phyloP scores from a whole-genome alignment of 2,888 invertebrate genomes.

The Callosobruchus maculatus region DNA sequence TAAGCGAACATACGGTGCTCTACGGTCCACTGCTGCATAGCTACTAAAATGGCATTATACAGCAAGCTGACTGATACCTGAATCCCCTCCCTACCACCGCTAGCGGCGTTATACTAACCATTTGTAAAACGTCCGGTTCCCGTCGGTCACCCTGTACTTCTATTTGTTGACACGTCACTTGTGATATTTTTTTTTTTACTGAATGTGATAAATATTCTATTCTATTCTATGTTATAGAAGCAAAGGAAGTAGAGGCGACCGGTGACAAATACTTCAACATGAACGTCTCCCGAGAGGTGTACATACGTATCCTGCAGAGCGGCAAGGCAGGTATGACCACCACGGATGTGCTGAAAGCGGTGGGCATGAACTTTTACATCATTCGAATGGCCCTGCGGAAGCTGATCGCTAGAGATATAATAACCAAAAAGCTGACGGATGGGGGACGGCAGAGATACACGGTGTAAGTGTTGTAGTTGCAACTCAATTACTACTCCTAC shows the following conservation, averaged over 20 bases:
- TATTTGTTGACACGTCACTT: too few relatives aligned
- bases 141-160: too few relatives aligned
- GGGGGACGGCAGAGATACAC: conserved; percentile 33
- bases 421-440: conserved; percentile 32
- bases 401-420: conserved; percentile 26
- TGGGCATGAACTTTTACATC: conserved; percentile 33
- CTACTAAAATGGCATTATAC: too few relatives aligned
- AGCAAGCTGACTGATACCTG: too few relatives aligned
- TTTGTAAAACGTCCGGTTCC: too few relatives aligned
- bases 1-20: too few relatives aligned
- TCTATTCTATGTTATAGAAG: not conserved
- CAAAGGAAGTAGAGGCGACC: conserved; percentile 6
- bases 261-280: conserved; percentile 23
- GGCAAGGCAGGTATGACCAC: conserved; percentile 32
- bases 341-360: conserved; percentile 27
- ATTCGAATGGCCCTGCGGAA: conserved; percentile 30
- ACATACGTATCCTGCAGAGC: conserved; percentile 29
- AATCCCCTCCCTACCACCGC: too few relatives aligned
- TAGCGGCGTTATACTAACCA: too few relatives aligned
- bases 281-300: conserved; percentile 31
- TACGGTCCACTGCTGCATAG: too few relatives aligned
- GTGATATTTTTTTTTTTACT: too few relatives aligned
- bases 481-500: too few relatives aligned
- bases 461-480: conserved; percentile 25
- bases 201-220: not conserved